These are phyloP conservation scores for Eptesicus fuscus DNA, from an alignment of 2,113 vertebrate genomes.

Conservation along the genomic window DNA sequence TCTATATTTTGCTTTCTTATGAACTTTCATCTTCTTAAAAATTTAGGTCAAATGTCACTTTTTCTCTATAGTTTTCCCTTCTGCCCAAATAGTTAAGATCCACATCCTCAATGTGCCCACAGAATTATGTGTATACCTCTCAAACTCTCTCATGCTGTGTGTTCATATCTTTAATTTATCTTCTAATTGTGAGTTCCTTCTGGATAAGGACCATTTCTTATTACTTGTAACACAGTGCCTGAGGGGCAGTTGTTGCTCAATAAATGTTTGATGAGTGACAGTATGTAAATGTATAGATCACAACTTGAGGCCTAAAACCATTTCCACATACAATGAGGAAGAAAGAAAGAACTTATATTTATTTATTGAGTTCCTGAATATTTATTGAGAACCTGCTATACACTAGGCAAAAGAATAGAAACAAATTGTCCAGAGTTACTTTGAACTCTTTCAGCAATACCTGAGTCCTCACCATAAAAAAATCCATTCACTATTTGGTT, in stretches of 20 bases:
- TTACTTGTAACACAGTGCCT: not conserved
- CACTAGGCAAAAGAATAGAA: not conserved
- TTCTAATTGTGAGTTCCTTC: conserved; percentile 13
- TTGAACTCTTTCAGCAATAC: conserved; percentile 16
- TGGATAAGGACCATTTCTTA: not conserved
- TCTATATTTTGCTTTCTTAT: conserved; percentile 1
- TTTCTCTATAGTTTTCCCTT: not conserved
- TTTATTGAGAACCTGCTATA: conserved; percentile 32
- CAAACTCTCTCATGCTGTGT: not conserved
- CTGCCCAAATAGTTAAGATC: not conserved
- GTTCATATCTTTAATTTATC: not conserved
- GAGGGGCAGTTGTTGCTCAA: not conserved
- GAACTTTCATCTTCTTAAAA: conserved; percentile 1
- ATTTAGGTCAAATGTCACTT: not conserved
- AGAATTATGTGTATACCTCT: conserved; percentile 11
- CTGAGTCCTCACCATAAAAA: not conserved
- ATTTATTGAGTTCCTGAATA: conserved; percentile 32
- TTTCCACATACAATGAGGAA: not conserved
- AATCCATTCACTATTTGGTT: not conserved
- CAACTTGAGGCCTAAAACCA: not conserved
- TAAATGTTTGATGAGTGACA: conserved; percentile 14
- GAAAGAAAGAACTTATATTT: conserved; percentile 34
- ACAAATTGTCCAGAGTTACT: not conserved
- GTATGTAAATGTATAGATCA: not conserved
- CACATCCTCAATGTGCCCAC: not conserved